Evolutionary conservation across 2,113 vertebrate genomes (phyloP), one percentile per base, ranked within the genome.

Genomic region (Myxocyprinus asiaticus): DNA sequence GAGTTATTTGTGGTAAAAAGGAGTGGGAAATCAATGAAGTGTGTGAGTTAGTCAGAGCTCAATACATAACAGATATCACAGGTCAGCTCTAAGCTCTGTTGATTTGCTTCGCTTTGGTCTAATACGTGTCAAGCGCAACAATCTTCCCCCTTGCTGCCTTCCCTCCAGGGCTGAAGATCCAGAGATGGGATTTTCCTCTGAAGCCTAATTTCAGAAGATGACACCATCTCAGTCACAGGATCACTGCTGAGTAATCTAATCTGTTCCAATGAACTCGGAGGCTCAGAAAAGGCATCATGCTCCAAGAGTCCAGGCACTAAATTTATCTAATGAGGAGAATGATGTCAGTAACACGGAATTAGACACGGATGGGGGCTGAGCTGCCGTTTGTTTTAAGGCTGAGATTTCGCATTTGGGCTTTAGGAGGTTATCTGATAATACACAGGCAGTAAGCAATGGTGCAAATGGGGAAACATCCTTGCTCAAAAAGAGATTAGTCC

Each of bases 341-440:
- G 56, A 43, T 67, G 77, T 75, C 59, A 69, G 73, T 79, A 66
- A 42, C 53, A 55, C 15, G 42, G 50, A 68, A 33, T 14, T 51
- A 63, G 15, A 42, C 53, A 55, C 15, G 48, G 50, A 68, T 45
- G 15, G 59, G 67, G 15, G 56, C 56, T 65, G 77, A 75, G 67
- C 70, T 47, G 43, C 61, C n/a, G 12, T 72, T 71, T 55, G 62
- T 62, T 51, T 45, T 70, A n/a, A 53, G 11, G 3, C 63, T 33
- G 11, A 0, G 67, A 11, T 89, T 62, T 90, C 87, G 89, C 90
- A 89, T 91, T 12, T 33, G 3, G 47, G 6, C n/a, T 12, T 43
- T 64, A 64, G 10, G 47, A 4, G 8, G 62, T 43, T 64, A 64
- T 10, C 62, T 44, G 33, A 64, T 44, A 64, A 14, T 44, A 43